Percentiles rank a stretch among this genome's conserved stretches.
These are phyloP conservation scores for Bombus pascuorum DNA, from an alignment of 1,140 invertebrate species.

Conservation along the genomic window DNA sequence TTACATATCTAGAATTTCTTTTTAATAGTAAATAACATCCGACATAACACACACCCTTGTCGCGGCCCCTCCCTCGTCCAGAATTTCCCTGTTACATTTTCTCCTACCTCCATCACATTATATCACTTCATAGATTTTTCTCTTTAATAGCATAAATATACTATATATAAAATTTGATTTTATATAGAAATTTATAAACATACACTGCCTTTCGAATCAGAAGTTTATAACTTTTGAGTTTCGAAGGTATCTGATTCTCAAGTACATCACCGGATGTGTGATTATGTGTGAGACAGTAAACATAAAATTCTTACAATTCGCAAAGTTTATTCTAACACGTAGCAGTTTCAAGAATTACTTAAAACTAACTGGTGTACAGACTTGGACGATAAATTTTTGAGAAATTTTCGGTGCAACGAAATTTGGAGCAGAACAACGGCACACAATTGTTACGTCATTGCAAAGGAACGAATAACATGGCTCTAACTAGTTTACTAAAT, in stretches of 20 bases:
- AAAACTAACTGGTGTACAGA: neutral
- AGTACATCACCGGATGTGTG: too few species aligned
- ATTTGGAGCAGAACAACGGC: neutral
- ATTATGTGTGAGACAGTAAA: neutral
- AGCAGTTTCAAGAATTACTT: neutral
- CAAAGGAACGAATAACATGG: neutral
- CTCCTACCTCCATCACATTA: too few species aligned
- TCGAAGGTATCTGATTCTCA: too few species aligned
- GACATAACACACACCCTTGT: too few species aligned
- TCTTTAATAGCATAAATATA: neutral
- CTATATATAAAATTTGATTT: too few species aligned
- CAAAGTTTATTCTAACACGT: neutral
- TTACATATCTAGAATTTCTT: neutral
- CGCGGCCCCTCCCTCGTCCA: too few species aligned
- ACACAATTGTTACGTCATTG: neutral
- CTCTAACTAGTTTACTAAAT: slow-evolving; percentile 34
- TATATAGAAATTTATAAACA: too few species aligned
- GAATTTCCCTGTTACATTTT: too few species aligned
- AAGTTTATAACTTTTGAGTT: too few species aligned
- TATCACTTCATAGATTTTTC: too few species aligned
- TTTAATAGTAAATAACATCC: neutral
- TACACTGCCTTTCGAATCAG: too few species aligned
- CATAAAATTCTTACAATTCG: neutral
- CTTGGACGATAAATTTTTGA: neutral
- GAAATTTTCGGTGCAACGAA: neutral